These are phyloP conservation scores for Drosophila mimica DNA, from an alignment of 2,888 invertebrate species.

Conservation along the genomic window DNA sequence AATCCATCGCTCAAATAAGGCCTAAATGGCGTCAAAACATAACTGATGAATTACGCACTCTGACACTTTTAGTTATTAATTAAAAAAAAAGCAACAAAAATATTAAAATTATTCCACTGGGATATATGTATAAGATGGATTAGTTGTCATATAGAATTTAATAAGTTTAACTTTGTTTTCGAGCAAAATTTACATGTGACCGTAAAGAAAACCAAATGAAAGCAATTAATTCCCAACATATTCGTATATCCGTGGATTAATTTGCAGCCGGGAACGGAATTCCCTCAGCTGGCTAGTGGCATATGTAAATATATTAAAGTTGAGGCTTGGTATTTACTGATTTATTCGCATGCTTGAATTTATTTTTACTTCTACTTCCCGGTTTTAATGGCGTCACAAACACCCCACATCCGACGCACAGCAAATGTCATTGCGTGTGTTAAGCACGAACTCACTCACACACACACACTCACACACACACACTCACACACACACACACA, in stretches of 20 bases:
- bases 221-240: neutral
- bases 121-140: neutral
- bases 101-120: neutral
- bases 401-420: slow-evolving; percentile 34
- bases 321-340: slow-evolving; percentile 30
- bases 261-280: slow-evolving; percentile 13
- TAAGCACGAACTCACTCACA: slow-evolving; percentile 36
- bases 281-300: neutral
- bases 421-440: slow-evolving; percentile 58
- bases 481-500: slow-evolving; percentile 19
- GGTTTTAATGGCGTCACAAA: slow-evolving; percentile 61
- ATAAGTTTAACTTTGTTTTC: neutral
- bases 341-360: slow-evolving; percentile 61
- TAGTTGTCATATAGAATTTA: neutral
- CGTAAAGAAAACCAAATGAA: neutral
- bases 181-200: neutral
- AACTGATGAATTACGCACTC: slow-evolving; percentile 5
- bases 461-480: slow-evolving; percentile 4
- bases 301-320: slow-evolving; percentile 24
- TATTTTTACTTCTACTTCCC: slow-evolving; percentile 62
- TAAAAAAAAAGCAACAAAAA: neutral
- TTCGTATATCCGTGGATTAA: slow-evolving; percentile 23
- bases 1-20: neutral
- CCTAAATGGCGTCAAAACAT: slow-evolving; percentile 16
- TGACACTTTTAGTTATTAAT: neutral